Evolutionary conservation across 2,113 vertebrate species (phyloP), one percentile per base, ranked within the genome.

Genomic region (Alligator mississippiensis): DNA sequence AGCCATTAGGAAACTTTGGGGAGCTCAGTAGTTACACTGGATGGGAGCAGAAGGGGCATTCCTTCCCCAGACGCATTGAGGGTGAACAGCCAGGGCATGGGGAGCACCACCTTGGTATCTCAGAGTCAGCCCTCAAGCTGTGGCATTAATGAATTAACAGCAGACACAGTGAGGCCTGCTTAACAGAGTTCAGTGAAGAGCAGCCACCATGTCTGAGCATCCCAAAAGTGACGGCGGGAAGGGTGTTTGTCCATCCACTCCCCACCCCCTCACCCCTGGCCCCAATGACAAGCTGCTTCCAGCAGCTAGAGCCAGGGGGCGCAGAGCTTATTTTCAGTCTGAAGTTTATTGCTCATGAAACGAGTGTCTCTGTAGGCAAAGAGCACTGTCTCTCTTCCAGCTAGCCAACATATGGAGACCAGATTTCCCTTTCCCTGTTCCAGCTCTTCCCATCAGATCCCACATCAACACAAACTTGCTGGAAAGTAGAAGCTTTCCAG

Each of bases 381-480:
- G 88, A 62, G 76, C 12, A 2, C 28, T 0, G 0, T 80, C 28
- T 28, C 47, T 34, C 47, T 22, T 92, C 81, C 84, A 3, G 2
- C 74, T 34, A 75, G 64, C 8, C 60, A 16, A 72, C 92, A 94
- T 74, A 75, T 91, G 88, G 28, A 15, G 61, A 85, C 58, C 91
- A 96, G 77, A 90, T 93, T 88, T 88, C 61, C 70, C 61, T 85
- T 47, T 28, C 13, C 58, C 21, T 63, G 4, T 88, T 60, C 74
- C 4, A 2, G 79, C 30, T 30, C 54, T 24, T 68, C 63, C 64
- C 38, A 4, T 25, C 1, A 0, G 34, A 3, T 89, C 63, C 55
- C 68, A n/a, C 13, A 0, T 12, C 63, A 90, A 57, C 4, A 1
- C 19, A 0, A 55, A 0, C 0, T 1, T 76, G 77, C 66, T 76